Percentiles rank a stretch among this genome's conserved stretches.
Evolutionary conservation across 2,113 vertebrate genomes (phyloP).

Genomic region (Picathartes gymnocephalus): DNA sequence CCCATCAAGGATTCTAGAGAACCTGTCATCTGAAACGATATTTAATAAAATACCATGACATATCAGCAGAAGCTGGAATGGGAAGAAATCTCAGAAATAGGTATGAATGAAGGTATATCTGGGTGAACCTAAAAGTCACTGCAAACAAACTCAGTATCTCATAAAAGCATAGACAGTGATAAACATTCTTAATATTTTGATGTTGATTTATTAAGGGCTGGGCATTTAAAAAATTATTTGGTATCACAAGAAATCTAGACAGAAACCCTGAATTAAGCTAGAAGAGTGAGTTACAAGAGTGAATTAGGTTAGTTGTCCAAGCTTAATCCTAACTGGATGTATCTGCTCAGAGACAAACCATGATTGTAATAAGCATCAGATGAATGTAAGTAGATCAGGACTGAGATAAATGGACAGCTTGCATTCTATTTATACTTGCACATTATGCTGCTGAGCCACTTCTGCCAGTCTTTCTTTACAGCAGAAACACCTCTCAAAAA

Average conservation of each 20-base stretch:
- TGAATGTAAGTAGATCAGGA: conserved; percentile 37
- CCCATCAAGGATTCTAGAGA: not conserved
- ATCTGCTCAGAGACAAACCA: conserved; percentile 25
- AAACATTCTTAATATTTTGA: not conserved
- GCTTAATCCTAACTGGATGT: conserved; percentile 33
- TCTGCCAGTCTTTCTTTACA: not conserved
- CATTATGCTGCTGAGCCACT: not conserved
- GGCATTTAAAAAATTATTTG: not conserved
- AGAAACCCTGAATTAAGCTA: not conserved
- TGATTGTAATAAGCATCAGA: conserved; percentile 5
- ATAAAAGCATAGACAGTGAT: not conserved
- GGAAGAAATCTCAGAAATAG: not conserved
- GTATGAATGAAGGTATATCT: not conserved
- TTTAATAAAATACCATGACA: not conserved
- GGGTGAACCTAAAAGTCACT: not conserved
- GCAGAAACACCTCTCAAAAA: not conserved
- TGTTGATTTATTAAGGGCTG: not conserved
- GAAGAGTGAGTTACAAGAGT: not conserved
- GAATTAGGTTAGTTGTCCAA: conserved; percentile 51
- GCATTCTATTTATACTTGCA: conserved; percentile 52
- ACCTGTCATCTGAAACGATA: not conserved
- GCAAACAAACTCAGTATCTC: not conserved
- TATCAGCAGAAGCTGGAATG: not conserved
- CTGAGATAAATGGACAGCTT: conserved; percentile 45
- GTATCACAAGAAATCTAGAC: not conserved